Conservation (phyloP, 2,113 vertebrate species). For the Actinemys pallida region DNA sequence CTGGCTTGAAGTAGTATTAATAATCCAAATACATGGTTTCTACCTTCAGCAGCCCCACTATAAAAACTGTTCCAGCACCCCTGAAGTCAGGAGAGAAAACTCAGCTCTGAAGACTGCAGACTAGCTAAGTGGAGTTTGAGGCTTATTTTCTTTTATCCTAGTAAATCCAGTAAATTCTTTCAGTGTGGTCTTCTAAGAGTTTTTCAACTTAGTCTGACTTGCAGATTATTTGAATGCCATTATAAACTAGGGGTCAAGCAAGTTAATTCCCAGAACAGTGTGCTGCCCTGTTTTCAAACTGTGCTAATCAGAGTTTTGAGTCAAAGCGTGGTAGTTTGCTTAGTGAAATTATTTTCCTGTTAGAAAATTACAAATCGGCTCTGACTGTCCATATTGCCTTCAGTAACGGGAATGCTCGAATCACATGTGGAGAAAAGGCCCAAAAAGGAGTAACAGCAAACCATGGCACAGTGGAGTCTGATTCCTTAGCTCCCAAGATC, state of each 20-base stretch:
- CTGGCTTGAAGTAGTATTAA: too few relatives aligned
- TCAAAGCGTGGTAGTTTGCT: slow-evolving; percentile 42
- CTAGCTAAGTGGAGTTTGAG: slow-evolving; percentile 53
- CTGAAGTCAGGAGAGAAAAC: background rate
- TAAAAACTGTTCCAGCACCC: too few relatives aligned
- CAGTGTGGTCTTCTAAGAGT: slow-evolving; percentile 73
- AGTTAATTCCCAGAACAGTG: slow-evolving; percentile 71
- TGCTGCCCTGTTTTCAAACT: slow-evolving; percentile 67
- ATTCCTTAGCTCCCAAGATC: background rate
- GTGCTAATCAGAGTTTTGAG: slow-evolving; percentile 66
- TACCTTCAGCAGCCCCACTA: too few relatives aligned
- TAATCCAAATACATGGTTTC: too few relatives aligned
- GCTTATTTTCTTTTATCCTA: slow-evolving; percentile 72
- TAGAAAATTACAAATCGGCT: slow-evolving; percentile 54
- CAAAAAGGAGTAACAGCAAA: rapidly evolving
- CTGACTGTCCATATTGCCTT: slow-evolving; percentile 16
- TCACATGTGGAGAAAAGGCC: slow-evolving; percentile 21
- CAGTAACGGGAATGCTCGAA: rapidly evolving
- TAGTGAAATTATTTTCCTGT: slow-evolving; percentile 71
- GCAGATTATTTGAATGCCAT: slow-evolving; percentile 72
- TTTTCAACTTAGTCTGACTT: slow-evolving; percentile 70
- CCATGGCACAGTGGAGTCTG: background rate
- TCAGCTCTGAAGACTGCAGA: slow-evolving; percentile 37
- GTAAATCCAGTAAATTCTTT: slow-evolving; percentile 76
- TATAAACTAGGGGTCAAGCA: slow-evolving; percentile 60